Conservation (phyloP, 1,140 invertebrate genomes). For the Megalopta genalis region DNA sequence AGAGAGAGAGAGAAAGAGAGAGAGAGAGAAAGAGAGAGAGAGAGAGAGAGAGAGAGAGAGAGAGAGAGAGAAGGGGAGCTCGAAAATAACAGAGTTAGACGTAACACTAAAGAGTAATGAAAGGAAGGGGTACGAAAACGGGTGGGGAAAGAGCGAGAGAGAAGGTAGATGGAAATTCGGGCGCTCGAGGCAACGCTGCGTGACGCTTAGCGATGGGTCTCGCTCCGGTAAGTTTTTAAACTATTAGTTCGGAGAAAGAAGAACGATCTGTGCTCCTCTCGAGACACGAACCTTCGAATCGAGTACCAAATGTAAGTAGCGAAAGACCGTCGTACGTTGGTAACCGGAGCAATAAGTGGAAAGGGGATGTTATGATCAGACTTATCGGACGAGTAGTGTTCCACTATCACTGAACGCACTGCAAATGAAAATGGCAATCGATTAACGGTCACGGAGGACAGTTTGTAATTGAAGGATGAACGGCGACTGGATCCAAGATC, state of each 20-base stretch:
- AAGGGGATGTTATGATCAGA: background rate
- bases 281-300: background rate
- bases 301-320: background rate
- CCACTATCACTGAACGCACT: no score
- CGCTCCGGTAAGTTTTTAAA: background rate
- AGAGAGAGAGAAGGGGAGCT: slow-evolving; percentile 9
- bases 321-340: no score
- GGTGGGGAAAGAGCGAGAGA: slow-evolving; percentile 46
- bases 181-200: slow-evolving; percentile 56
- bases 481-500: no score
- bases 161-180: slow-evolving; percentile 47
- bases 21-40: slow-evolving; percentile 4
- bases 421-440: no score
- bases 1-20: slow-evolving; percentile 22
- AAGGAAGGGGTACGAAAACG: slow-evolving; percentile 41
- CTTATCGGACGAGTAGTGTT: background rate
- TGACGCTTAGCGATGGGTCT: slow-evolving; percentile 43
- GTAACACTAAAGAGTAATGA: slow-evolving; percentile 29
- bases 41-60: background rate
- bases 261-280: background rate
- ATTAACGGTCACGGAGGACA: no score
- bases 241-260: background rate
- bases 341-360: background rate
- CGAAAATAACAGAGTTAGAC: background rate
- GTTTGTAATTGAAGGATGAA: no score